Evolutionary conservation across 2,113 vertebrate species (phyloP).

Genomic region (Plotosus lineatus): DNA sequence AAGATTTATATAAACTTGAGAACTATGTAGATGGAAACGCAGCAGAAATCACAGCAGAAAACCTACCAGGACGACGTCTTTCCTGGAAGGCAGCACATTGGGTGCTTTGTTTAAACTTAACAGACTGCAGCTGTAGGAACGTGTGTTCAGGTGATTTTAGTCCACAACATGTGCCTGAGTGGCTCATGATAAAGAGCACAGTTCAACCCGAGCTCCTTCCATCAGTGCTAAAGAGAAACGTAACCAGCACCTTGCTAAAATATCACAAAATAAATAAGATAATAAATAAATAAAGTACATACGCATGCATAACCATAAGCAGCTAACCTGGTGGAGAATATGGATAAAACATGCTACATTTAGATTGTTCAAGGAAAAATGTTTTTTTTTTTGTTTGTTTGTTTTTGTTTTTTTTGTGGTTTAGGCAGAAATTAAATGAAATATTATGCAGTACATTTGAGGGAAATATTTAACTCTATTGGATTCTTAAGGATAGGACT

Average conservation of each 20-base stretch:
- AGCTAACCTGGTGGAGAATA: not conserved
- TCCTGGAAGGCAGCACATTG: slow-evolving; percentile 17
- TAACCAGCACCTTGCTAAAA: not conserved
- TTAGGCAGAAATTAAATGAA: not conserved
- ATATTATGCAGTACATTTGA: not conserved
- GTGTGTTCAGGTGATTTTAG: slow-evolving; percentile 33
- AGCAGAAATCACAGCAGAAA: not conserved
- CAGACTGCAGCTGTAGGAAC: slow-evolving; percentile 28
- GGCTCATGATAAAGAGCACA: slow-evolving; percentile 25
- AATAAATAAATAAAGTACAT: not conserved
- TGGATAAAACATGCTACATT: not conserved
- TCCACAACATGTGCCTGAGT: slow-evolving; percentile 2
- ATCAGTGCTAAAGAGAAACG: not conserved
- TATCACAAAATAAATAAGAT: no score
- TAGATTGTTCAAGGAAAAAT: not conserved
- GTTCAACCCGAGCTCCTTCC: not conserved
- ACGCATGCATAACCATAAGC: not conserved
- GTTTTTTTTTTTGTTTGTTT: no score
- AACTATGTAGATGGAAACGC: not conserved
- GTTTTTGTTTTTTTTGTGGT: not conserved
- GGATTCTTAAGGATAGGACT: not conserved
- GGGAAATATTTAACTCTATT: not conserved
- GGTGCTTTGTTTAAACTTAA: slow-evolving; percentile 22
- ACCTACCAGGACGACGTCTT: not conserved
- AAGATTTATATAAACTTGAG: not conserved